Percentiles rank a stretch among this genome's conserved stretches.
Evolutionary conservation across 1,140 invertebrate genomes (phyloP).

Genomic region (Microvelia longipes): DNA sequence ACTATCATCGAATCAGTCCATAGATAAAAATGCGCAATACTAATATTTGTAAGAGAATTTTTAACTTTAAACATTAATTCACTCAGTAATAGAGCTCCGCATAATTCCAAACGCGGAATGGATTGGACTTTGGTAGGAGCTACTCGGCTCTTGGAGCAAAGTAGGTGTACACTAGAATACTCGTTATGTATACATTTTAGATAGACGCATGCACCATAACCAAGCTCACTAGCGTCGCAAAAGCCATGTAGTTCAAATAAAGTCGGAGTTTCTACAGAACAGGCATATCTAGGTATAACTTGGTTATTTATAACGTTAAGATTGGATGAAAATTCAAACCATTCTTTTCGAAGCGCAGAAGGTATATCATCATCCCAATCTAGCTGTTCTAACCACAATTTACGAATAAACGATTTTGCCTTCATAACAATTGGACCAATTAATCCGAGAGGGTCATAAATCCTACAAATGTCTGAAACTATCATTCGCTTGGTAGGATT

Average conservation of each 20-base stretch:
- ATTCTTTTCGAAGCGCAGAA: not conserved
- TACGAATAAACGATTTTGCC: slow-evolving; percentile 11
- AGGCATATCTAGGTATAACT: not conserved
- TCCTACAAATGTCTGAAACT: slow-evolving; percentile 10
- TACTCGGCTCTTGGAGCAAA: slow-evolving; percentile 26
- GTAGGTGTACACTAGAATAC: slow-evolving; percentile 14
- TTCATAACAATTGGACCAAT: not conserved
- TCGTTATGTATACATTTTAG: not conserved
- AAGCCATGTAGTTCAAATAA: slow-evolving; percentile 6
- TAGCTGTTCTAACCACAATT: not conserved
- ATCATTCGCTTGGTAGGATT: slow-evolving; percentile 13
- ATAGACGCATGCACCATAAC: slow-evolving; percentile 13
- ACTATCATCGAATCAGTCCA: slow-evolving; percentile 20
- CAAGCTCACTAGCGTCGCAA: slow-evolving; percentile 10
- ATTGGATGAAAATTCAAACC: not conserved
- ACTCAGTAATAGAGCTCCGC: slow-evolving; percentile 25
- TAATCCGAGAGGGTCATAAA: not conserved
- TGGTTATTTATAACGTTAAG: not conserved
- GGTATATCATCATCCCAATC: not conserved
- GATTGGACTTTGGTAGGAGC: slow-evolving; percentile 25
- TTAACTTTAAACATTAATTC: slow-evolving; percentile 9
- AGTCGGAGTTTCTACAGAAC: not conserved
- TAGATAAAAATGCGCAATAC: slow-evolving; percentile 3
- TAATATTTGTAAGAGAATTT: slow-evolving; percentile 1
- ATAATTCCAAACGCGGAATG: slow-evolving; percentile 30